These are phyloP conservation scores for Oncorhynchus kisutch DNA, from an alignment of 2,113 vertebrate genomes.

Conservation along the genomic window DNA sequence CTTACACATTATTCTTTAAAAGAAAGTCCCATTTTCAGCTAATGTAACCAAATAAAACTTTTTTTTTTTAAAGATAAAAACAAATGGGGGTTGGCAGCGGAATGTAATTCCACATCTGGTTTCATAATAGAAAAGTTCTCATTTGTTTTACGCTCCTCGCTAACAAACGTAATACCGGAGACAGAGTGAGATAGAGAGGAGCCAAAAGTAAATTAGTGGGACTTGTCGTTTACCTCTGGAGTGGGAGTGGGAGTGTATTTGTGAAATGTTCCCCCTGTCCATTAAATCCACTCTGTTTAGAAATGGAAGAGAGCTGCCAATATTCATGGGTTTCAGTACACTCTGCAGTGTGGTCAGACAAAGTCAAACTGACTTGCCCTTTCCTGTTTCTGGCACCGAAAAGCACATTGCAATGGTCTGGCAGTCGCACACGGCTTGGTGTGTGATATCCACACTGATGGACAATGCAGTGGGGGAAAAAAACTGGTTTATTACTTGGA, in stretches of 20 bases:
- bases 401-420: constrained; percentile 30
- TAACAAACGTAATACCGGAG: constrained; percentile 15
- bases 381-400: constrained; percentile 30
- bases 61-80: constrained; percentile 10
- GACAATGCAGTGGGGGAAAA: constrained; percentile 34
- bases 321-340: constrained; percentile 33
- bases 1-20: neutral
- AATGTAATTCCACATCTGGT: constrained; percentile 5
- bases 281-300: constrained; percentile 31
- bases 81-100: constrained; percentile 3
- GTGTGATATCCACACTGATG: constrained; percentile 34
- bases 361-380: constrained; percentile 24
- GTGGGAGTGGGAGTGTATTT: constrained; percentile 15
- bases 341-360: constrained; percentile 40
- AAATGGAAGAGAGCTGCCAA: constrained; percentile 42
- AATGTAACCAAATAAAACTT: constrained; percentile 26
- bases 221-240: constrained; percentile 39
- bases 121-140: constrained; percentile 7
- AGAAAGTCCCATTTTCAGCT: neutral
- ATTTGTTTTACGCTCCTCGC: constrained; percentile 5
- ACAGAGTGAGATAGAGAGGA: neutral
- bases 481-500: constrained; percentile 31
- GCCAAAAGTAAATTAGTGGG: constrained; percentile 44
- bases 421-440: neutral
- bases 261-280: constrained; percentile 31